These are phyloP conservation scores for Patagioenas fasciata DNA, from an alignment of 2,113 vertebrate species.

Conservation along the genomic window DNA sequence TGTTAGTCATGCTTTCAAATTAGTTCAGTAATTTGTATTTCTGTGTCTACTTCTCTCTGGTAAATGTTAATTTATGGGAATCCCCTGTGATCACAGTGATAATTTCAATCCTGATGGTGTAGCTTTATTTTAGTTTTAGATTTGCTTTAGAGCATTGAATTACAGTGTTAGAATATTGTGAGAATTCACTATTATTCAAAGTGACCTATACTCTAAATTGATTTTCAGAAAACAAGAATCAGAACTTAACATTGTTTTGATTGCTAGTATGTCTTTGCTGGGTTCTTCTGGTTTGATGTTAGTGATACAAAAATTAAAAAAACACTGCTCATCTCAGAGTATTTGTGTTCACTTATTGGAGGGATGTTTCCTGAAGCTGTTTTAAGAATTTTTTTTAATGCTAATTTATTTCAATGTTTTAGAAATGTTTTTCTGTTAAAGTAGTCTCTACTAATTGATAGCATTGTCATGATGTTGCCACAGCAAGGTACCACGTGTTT, in stretches of 20 bases:
- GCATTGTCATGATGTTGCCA: not conserved
- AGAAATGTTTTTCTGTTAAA: not conserved
- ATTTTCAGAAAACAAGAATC: not conserved
- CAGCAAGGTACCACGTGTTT: not conserved
- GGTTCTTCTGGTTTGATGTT: not conserved
- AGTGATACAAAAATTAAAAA: not conserved
- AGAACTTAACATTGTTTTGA: not conserved
- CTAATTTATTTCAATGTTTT: not conserved
- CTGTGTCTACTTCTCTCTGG: not conserved
- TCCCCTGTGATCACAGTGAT: not conserved
- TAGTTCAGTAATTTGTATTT: not conserved
- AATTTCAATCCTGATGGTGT: not conserved
- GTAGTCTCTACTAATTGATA: not conserved
- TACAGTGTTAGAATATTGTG: not conserved
- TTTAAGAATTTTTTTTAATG: not conserved
- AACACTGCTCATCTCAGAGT: not conserved
- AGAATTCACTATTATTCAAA: not conserved
- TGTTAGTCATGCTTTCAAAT: not conserved
- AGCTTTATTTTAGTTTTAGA: not conserved
- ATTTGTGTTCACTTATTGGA: not conserved
- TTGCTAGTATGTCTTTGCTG: not conserved
- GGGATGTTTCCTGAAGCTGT: not conserved
- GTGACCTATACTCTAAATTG: not conserved
- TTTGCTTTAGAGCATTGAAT: not conserved
- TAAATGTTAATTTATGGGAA: not conserved